Base-by-base conservation (phyloP, 2,797 vertebrate species). In the Brotula barbata region DNA sequence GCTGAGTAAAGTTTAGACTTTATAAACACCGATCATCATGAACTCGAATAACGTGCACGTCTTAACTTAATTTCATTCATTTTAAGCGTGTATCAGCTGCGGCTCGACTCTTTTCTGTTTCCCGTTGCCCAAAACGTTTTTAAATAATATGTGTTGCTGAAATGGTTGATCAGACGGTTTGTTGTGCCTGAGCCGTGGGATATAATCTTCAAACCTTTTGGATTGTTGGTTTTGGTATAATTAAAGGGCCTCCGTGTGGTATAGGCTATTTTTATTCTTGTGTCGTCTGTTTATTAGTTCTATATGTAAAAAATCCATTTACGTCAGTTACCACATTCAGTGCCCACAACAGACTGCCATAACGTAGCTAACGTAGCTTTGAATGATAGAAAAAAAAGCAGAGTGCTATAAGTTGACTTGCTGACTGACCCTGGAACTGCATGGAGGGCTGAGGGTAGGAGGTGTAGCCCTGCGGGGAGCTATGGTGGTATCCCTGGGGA, bases 341-440 rank as follows among this genome's bases (percentile, higher is more conserved):
- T 7, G 23, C 8, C n/a, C 2, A 16, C 9, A 31, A 13, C 1
- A 48, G 12, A 48, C 7, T 3, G 39, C 12, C 37, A 25, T 2
- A 25, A 37, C 14, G 7, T 7, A 6, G 7, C 16, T 5, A 6
- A 13, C 41, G 25, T 12, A 20, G 11, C 7, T 40, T 1, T 40
- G 3, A 39, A 60, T 34, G 8, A 7, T 7, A 40, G n/a, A 20
- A 20, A 23, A 3, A 39, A 39, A 20, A 49, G 17, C 61, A 56
- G 28, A 6, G 15, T 20, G 22, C n/a, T 51, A n/a, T 23, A 16
- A 7, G 14, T 6, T 34, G 33, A 20, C 7, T n/a, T 21, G 15
- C 16, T 14, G 5, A 93, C 95, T 93, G 75, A 98, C 97, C 97
- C 95, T 95, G 95, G 84, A 95, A 99, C 75, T 94, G 96, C 54